These are phyloP conservation scores for Athene noctua DNA, from an alignment of 2,113 vertebrate genomes.

Conservation along the genomic window DNA sequence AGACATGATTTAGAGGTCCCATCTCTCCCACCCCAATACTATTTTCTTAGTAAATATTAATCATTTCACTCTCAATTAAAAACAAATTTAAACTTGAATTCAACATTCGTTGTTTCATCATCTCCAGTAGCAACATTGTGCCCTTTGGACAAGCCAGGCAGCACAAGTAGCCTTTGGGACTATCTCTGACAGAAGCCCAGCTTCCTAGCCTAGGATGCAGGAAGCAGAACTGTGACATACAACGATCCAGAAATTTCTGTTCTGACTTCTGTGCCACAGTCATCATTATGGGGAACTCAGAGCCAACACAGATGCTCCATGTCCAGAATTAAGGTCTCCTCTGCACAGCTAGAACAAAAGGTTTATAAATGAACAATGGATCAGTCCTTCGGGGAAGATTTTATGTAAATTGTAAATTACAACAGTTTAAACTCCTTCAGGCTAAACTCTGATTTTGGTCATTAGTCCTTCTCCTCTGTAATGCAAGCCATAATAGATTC, in stretches of 20 bases:
- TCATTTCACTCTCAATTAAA: neutral
- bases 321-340: neutral
- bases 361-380: neutral
- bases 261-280: neutral
- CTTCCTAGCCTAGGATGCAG: neutral
- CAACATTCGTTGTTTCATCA: neutral
- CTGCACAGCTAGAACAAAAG: neutral
- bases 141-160: neutral
- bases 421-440: neutral
- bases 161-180: neutral
- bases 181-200: neutral
- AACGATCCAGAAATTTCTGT: neutral
- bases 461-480: neutral
- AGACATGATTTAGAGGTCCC: neutral
- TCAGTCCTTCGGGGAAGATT: neutral
- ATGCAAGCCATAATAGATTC: neutral
- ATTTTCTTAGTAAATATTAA: neutral
- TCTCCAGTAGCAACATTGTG: neutral
- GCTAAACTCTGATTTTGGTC: neutral
- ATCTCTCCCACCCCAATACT: rapidly evolving
- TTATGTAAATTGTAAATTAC: slow-evolving; percentile 7
- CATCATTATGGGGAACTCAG: neutral
- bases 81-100: neutral
- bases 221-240: neutral
- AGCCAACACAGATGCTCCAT: neutral